These are phyloP conservation scores for Corynorhinus townsendii DNA, from an alignment of 2,113 vertebrate species.

Conservation along the genomic window DNA sequence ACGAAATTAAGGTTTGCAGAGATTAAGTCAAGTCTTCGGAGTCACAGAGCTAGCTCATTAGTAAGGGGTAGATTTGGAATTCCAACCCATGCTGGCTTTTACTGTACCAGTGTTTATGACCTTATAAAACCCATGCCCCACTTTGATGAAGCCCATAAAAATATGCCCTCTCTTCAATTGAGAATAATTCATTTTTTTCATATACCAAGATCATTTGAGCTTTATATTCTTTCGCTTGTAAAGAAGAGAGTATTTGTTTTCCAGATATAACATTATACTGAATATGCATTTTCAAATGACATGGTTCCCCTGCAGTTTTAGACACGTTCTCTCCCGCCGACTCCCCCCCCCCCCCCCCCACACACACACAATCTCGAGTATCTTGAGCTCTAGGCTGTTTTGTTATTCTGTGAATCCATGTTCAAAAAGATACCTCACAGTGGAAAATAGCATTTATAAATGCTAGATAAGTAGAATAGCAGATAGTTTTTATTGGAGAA, in stretches of 20 bases:
- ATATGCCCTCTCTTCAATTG: background rate
- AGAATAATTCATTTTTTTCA: conserved; percentile 7
- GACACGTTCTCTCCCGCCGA: too few species aligned
- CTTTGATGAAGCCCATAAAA: conserved; percentile 1
- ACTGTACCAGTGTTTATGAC: background rate
- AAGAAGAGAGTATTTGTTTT: background rate
- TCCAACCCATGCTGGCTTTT: background rate
- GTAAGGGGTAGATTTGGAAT: background rate
- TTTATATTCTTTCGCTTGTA: background rate
- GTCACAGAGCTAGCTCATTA: background rate
- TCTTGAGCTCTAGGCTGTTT: background rate
- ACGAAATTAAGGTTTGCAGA: background rate
- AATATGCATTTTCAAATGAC: conserved; percentile 14
- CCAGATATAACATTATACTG: background rate
- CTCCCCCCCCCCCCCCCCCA: too few species aligned
- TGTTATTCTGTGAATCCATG: background rate
- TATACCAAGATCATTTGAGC: background rate
- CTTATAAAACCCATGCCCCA: background rate
- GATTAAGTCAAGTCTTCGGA: background rate
- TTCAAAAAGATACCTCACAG: background rate
- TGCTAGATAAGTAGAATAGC: background rate
- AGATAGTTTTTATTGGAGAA: background rate
- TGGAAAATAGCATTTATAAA: background rate
- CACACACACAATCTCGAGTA: background rate
- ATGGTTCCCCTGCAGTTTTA: background rate